Base-by-base conservation (phyloP, 1,140 invertebrate genomes). In the Bombus ignitus region DNA sequence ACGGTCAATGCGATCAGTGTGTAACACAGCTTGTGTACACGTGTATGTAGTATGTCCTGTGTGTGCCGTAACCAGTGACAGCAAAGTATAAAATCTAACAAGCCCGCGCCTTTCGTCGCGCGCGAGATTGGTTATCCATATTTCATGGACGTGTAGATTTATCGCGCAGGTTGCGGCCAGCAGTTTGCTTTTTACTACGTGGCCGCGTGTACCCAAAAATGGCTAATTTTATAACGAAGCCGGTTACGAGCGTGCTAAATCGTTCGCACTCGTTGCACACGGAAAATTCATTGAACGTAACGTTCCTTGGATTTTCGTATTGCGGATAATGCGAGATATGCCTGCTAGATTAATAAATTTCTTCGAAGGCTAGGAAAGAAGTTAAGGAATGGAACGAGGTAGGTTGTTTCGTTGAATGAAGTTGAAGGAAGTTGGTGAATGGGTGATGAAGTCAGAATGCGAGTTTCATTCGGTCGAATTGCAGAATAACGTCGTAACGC, bases 111-210 rank as follows among this genome's bases (percentile, higher is more conserved):
- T 72, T 73, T 78, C 47, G 62, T 37, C 65, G 18, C 32, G 8
- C 44, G 18, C 73, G 66, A 84, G 75, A 84, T 79, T 84, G 82
- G 75, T 79, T 79, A 84, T 84, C 82, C 75, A 79, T 79, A 79
- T 79, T 84, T 84, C 68, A 84, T 84, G 47, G 65, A 62, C 53
- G 37, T 66, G 37, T 18, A 53, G 22, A 71, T 78, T 32, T 35
- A 78, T 22, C 62, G 65, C 25, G 32, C 32, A 25, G 8, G 42
- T 39, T 32, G 72, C 37, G n/a, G 44, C 37, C 68, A 35, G 66
- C 57, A 53, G 18, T 35, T 68, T 42, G 47, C 39, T 74, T 83
- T 76, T 83, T 76, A 53, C 22, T 68, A 22, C 73, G 42, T 37
- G 32, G 8, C 25, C 32, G 18, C 18, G 70, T 18, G 37, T 28